Evolutionary conservation across 2,113 vertebrate species (phyloP).

Genomic region (Castor canadensis): DNA sequence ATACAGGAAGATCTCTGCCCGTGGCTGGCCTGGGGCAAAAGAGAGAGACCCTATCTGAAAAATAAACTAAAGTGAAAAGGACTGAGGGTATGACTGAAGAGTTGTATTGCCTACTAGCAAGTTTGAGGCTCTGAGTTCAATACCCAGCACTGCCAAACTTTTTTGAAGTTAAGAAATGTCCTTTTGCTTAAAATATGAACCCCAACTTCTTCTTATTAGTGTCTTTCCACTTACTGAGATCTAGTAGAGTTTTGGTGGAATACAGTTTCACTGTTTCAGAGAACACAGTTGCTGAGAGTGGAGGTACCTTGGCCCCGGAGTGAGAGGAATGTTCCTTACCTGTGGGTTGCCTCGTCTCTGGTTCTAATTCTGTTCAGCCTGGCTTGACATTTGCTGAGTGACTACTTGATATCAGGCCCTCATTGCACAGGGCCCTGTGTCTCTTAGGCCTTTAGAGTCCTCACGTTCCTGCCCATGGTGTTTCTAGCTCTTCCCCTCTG

Average conservation of each 20-base stretch:
- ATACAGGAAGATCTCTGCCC: too few species aligned
- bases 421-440: too few species aligned
- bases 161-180: background rate
- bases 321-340: background rate
- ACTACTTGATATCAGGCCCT: background rate
- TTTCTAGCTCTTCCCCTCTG: background rate
- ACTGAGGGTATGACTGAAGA: too few species aligned
- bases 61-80: too few species aligned
- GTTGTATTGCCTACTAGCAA: too few species aligned
- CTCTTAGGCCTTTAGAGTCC: background rate
- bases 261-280: background rate
- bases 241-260: background rate
- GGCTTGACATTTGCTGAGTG: background rate
- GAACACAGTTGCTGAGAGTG: background rate
- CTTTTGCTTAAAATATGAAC: background rate
- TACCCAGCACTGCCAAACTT: too few species aligned
- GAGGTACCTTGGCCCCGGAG: background rate
- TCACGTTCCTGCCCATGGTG: background rate
- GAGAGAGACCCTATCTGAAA: too few species aligned
- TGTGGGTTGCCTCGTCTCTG: background rate
- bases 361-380: background rate
- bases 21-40: too few species aligned
- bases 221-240: background rate
- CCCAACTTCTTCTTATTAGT: too few species aligned
- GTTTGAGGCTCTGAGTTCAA: too few species aligned